Evolutionary conservation across 2,113 vertebrate species (phyloP).

Genomic region (Aplodontia rufa): DNA sequence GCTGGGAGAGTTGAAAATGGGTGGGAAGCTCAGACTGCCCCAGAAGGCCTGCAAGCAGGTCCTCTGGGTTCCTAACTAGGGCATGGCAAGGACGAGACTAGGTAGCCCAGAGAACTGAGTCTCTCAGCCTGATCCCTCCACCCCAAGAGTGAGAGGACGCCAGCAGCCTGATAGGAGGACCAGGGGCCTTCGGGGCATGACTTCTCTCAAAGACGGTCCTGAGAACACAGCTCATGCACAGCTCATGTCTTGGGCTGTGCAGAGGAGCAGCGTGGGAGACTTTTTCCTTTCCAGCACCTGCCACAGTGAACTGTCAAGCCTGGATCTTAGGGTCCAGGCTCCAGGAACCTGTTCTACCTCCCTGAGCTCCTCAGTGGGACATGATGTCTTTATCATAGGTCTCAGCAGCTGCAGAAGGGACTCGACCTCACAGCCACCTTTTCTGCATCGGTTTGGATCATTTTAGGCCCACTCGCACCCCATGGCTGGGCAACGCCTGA

Average conservation of each 20-base stretch:
- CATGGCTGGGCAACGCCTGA: neutral
- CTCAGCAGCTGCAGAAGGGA: neutral
- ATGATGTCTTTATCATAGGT: neutral
- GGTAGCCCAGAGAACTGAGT: neutral
- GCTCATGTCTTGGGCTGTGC: too few species aligned
- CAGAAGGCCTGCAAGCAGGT: neutral
- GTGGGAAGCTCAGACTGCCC: neutral
- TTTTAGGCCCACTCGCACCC: neutral
- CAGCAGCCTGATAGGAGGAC: neutral
- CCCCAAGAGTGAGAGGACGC: neutral
- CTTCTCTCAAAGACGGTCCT: neutral
- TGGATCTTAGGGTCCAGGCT: neutral
- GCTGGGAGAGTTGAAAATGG: neutral
- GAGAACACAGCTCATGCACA: neutral
- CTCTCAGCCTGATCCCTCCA: neutral
- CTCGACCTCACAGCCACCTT: neutral
- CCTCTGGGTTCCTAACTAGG: neutral
- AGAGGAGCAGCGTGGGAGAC: accelerated
- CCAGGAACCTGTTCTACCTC: neutral
- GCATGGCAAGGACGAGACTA: neutral
- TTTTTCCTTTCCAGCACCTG: too few species aligned
- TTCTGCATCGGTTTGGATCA: neutral
- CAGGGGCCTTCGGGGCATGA: neutral
- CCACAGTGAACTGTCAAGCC: neutral
- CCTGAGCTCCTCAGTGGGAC: neutral